phyloP scores from a whole-genome alignment of 2,113 vertebrate species.

The Semicossyphus pulcher region DNA sequence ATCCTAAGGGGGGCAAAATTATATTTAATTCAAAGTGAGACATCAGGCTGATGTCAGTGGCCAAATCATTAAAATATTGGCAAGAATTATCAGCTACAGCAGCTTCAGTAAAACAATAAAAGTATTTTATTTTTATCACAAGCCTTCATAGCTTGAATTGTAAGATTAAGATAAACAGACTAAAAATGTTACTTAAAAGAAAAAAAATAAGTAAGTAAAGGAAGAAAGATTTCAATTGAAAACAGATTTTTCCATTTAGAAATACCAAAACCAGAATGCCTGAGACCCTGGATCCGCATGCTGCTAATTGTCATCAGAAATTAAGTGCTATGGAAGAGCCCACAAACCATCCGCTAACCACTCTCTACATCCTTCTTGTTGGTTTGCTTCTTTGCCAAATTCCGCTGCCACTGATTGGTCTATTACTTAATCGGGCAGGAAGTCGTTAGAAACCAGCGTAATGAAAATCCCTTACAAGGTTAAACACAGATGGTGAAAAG shows the following conservation, averaged over 20 bases:
- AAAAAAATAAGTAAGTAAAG: background rate
- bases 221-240: constrained; percentile 39
- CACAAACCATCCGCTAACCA: constrained; percentile 42
- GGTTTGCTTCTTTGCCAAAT: constrained; percentile 49
- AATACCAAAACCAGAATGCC: constrained; percentile 40
- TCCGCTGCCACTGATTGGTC: constrained; percentile 74
- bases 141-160: background rate
- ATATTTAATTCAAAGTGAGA: background rate
- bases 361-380: constrained; percentile 42
- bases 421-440: constrained; percentile 68
- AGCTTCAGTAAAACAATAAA: background rate
- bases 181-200: background rate
- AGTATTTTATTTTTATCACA: background rate
- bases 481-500: constrained; percentile 65
- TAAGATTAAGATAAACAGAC: background rate
- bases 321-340: constrained; percentile 50
- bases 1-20: background rate
- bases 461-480: constrained; percentile 64
- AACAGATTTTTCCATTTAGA: constrained; percentile 56
- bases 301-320: constrained; percentile 73
- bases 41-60: too few relatives aligned
- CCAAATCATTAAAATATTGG: background rate
- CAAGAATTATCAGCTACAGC: background rate
- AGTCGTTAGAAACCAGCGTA: constrained; percentile 58
- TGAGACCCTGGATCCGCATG: constrained; percentile 40